A percentile compares a stretch with the other conserved stretches of the same genome.
Conservation (phyloP, 2,797 vertebrate species). For the Sylvia borin region DNA sequence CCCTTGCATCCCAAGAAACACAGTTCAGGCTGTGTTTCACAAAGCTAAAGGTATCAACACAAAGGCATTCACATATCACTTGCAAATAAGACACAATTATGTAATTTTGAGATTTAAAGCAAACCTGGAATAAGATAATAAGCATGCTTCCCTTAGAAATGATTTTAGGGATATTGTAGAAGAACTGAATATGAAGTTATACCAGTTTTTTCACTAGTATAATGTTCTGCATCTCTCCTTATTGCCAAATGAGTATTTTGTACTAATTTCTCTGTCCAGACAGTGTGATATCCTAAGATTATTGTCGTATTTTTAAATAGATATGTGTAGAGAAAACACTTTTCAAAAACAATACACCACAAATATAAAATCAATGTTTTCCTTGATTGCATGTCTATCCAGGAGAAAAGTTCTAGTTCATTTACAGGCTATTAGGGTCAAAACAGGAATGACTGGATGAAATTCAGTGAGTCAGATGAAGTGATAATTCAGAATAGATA, state of each 20-base stretch:
- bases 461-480: slow-evolving; percentile 31
- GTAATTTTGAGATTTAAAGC: neutral
- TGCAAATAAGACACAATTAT: neutral
- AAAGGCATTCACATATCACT: neutral
- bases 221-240: neutral
- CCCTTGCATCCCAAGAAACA: neutral
- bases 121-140: neutral
- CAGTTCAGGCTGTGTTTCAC: neutral
- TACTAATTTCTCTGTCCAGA: neutral
- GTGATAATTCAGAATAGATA: neutral
- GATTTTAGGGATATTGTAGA: neutral
- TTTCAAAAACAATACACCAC: neutral
- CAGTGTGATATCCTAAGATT: neutral
- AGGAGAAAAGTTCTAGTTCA: slow-evolving; percentile 32
- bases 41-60: neutral
- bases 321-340: neutral
- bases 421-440: slow-evolving; percentile 16
- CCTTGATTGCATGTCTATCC: slow-evolving; percentile 29
- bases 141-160: neutral
- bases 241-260: neutral
- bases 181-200: neutral
- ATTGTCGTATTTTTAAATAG: neutral
- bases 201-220: neutral
- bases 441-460: slow-evolving; percentile 6
- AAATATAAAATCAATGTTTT: slow-evolving; percentile 38